Percentiles rank a stretch among this genome's conserved stretches.
These are phyloP conservation scores for Sminthopsis crassicaudata DNA, from an alignment of 2,113 vertebrate genomes.

Conservation along the genomic window DNA sequence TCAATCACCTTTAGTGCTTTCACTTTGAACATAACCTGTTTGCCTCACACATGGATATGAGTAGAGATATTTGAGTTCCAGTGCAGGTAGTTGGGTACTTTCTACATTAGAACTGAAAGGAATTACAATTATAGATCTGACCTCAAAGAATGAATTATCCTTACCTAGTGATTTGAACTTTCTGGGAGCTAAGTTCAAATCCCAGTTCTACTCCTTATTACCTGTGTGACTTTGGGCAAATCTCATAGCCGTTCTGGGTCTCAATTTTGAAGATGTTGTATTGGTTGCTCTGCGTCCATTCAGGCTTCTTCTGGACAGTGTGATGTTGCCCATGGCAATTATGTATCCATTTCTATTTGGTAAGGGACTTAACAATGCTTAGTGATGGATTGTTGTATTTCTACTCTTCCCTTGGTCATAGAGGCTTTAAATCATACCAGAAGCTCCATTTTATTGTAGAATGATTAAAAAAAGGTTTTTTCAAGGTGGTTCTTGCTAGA, in stretches of 20 bases:
- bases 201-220: background rate
- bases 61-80: background rate
- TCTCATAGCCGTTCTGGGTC: background rate
- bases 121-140: background rate
- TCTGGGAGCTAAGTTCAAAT: background rate
- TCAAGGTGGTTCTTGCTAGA: background rate
- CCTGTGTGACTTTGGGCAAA: background rate
- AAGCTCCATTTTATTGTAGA: background rate
- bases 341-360: background rate
- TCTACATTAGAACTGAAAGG: background rate
- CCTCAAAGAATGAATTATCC: background rate
- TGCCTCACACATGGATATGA: slow-evolving; percentile 6
- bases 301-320: background rate
- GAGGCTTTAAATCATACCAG: background rate
- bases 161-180: background rate
- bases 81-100: background rate
- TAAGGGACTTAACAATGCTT: background rate
- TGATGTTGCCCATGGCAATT: background rate
- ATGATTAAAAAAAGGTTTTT: background rate
- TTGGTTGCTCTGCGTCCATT: background rate
- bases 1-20: slow-evolving; percentile 44
- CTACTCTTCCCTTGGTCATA: background rate
- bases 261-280: background rate
- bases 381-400: background rate
- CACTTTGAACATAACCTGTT: slow-evolving; percentile 8